phyloP scores from a whole-genome alignment of 2,797 vertebrate species.

The Zonotrichia albicollis region DNA sequence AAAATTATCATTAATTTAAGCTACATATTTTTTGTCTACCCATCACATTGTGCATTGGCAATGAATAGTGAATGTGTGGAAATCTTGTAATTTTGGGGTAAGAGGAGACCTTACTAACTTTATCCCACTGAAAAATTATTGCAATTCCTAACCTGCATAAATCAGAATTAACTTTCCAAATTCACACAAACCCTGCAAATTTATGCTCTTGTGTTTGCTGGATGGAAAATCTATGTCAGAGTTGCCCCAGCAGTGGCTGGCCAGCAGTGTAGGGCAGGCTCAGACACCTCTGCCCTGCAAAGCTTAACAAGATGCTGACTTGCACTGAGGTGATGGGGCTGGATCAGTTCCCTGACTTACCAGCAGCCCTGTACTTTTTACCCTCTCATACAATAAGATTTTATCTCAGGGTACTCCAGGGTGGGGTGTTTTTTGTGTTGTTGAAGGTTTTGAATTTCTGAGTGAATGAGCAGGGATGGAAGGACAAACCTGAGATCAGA shows the following conservation, averaged over 20 bases:
- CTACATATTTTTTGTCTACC: too few species aligned
- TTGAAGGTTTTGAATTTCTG: not conserved
- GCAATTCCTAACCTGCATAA: too few species aligned
- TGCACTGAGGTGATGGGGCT: not conserved
- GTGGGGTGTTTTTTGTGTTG: not conserved
- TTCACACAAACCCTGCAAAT: not conserved
- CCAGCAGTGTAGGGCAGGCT: not conserved
- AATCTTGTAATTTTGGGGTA: too few species aligned
- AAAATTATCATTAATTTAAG: too few species aligned
- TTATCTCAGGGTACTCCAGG: not conserved
- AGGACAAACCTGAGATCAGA: not conserved
- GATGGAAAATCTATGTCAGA: not conserved
- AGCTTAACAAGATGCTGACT: not conserved
- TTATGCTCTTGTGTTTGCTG: conserved; percentile 15
- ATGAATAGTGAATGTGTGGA: too few species aligned
- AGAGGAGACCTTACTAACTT: too few species aligned
- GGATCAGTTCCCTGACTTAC: not conserved
- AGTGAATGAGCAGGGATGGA: not conserved
- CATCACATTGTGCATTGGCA: too few species aligned
- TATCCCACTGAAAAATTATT: too few species aligned
- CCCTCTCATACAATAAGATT: not conserved
- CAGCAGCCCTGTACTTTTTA: not conserved
- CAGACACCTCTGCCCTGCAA: not conserved
- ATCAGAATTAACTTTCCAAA: too few species aligned
- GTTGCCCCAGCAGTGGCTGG: not conserved